phyloP scores from a whole-genome alignment of 2,888 invertebrate genomes.

The Lordiphosa fenestrarum region DNA sequence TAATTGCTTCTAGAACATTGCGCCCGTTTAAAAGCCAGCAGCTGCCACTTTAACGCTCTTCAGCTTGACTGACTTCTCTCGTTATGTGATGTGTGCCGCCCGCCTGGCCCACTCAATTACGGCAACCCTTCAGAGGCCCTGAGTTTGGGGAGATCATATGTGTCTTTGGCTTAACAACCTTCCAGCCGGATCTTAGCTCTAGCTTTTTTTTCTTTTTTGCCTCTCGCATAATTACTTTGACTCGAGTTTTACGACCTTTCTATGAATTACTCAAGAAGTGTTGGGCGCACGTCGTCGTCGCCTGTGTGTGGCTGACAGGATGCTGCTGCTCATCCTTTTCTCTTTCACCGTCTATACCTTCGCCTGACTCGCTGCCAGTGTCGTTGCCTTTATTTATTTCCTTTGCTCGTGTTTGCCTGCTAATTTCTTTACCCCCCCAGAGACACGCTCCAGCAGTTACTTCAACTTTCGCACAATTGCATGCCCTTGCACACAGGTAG shows the following conservation, averaged over 20 bases:
- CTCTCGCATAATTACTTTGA: slow-evolving; percentile 70
- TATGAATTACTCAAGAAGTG: slow-evolving; percentile 73
- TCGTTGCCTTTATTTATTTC: slow-evolving; percentile 57
- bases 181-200: slow-evolving; percentile 54
- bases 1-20: slow-evolving; percentile 27
- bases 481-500: too few species aligned
- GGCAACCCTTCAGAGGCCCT: slow-evolving; percentile 52
- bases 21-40: slow-evolving; percentile 27
- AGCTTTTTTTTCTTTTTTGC: slow-evolving; percentile 25
- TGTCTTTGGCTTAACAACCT: slow-evolving; percentile 69
- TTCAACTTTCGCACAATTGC: slow-evolving; percentile 6
- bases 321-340: slow-evolving; percentile 46
- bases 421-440: slow-evolving; percentile 56
- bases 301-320: slow-evolving; percentile 33
- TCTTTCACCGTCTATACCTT: slow-evolving; percentile 29
- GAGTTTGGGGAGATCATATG: background rate
- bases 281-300: slow-evolving; percentile 55
- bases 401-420: slow-evolving; percentile 65
- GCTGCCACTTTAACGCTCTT: slow-evolving; percentile 58
- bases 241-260: slow-evolving; percentile 73
- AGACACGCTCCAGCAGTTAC: slow-evolving; percentile 31
- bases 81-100: slow-evolving; percentile 20
- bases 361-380: slow-evolving; percentile 16
- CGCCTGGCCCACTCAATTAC: slow-evolving; percentile 67
- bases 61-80: slow-evolving; percentile 11